Evolutionary conservation across 2,113 vertebrate species (phyloP).

Genomic region (Heloderma charlesbogerti): DNA sequence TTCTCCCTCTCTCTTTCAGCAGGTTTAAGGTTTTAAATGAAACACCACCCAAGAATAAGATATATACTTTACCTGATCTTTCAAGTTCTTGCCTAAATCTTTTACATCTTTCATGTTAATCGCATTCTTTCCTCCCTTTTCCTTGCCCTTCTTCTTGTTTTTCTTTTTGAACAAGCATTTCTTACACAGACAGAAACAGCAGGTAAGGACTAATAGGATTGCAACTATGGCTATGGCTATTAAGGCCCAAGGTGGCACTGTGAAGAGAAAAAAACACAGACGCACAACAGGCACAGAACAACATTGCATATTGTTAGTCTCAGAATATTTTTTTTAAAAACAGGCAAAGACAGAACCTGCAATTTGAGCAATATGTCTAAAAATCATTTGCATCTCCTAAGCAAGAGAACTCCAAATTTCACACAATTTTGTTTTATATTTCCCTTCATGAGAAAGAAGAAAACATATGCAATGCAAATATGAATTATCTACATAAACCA

Average conservation of each 20-base stretch:
- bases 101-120: conserved; percentile 99
- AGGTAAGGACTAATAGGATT: conserved; percentile 94
- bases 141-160: conserved; percentile 99
- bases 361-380: conserved; percentile 10
- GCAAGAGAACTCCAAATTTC: conserved; percentile 13
- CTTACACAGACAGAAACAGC: conserved; percentile 99
- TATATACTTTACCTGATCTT: conserved; percentile 90
- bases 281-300: conserved; percentile 7
- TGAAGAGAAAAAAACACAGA: conserved; percentile 70
- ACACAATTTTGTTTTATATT: background rate
- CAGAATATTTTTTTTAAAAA: conserved; percentile 31
- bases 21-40: conserved; percentile 44
- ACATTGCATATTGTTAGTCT: conserved; percentile 52
- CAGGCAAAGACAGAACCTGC: conserved; percentile 18
- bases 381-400: background rate
- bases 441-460: background rate
- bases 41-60: conserved; percentile 24
- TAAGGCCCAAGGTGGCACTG: conserved; percentile 99
- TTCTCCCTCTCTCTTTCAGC: background rate
- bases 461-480: background rate
- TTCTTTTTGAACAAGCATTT: conserved; percentile 99
- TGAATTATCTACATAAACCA: background rate
- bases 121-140: conserved; percentile 98
- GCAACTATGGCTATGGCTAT: conserved; percentile 98
- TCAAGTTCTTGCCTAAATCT: conserved; percentile 91